These are phyloP conservation scores for Pitta sordida DNA, from an alignment of 2,113 vertebrate species.

Conservation along the genomic window DNA sequence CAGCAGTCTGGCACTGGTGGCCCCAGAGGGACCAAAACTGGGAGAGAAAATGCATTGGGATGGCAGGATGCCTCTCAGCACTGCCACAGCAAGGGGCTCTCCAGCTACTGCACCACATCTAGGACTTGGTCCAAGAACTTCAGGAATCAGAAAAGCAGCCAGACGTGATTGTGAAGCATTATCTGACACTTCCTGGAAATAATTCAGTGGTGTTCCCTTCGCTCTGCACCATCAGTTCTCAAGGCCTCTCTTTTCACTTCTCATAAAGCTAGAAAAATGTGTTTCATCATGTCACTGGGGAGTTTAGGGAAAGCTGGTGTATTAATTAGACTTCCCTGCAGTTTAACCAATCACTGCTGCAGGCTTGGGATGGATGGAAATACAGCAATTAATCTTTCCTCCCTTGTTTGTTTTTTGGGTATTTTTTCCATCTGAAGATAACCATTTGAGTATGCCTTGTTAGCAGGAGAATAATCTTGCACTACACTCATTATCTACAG, in stretches of 20 bases:
- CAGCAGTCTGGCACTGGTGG: neutral
- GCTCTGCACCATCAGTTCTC: neutral
- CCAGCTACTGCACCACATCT: neutral
- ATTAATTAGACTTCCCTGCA: slow-evolving; percentile 58
- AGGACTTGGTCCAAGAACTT: neutral
- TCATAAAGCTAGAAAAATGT: neutral
- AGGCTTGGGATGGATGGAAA: slow-evolving; percentile 2
- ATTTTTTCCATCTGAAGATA: neutral
- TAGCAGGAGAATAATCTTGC: neutral
- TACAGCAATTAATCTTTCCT: slow-evolving; percentile 34
- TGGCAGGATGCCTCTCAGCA: neutral
- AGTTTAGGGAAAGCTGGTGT: slow-evolving; percentile 22
- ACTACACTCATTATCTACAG: neutral
- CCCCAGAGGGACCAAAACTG: neutral
- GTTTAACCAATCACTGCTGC: slow-evolving; percentile 40
- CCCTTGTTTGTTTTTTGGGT: neutral
- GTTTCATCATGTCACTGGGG: neutral
- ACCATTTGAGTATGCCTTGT: neutral
- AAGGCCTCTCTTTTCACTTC: neutral
- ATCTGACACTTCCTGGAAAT: neutral
- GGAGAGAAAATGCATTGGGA: neutral
- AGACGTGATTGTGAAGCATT: neutral
- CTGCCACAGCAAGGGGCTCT: neutral
- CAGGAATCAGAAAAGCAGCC: slow-evolving; percentile 22
- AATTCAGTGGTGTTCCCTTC: neutral